Conservation (phyloP, 2,113 vertebrate genomes). For the Zingel zingel region DNA sequence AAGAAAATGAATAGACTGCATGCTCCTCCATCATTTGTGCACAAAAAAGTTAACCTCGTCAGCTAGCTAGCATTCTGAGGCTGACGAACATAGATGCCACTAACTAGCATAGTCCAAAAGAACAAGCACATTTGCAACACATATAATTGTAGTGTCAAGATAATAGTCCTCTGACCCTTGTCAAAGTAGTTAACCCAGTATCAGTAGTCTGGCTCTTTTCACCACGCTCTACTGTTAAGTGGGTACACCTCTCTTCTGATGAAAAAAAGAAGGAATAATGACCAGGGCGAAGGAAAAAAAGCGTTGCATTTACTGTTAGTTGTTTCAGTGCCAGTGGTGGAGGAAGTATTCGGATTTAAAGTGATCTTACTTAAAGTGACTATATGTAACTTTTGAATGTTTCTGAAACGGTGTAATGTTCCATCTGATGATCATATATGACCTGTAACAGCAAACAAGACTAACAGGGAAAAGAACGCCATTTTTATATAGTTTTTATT, state of each 20-base stretch:
- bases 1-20: conserved; percentile 22
- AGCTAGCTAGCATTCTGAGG: conserved; percentile 2
- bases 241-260: neutral
- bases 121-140: neutral
- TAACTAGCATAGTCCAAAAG: neutral
- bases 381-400: too few species aligned
- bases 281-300: neutral
- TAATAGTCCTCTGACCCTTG: neutral
- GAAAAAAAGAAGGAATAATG: neutral
- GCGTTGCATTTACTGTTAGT: neutral
- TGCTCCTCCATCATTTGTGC: conserved; percentile 3
- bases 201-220: neutral
- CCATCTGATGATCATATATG: too few species aligned
- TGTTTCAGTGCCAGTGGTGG: too few species aligned
- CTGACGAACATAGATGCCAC: neutral
- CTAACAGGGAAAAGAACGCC: too few species aligned
- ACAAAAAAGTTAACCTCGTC: conserved; percentile 14
- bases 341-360: too few species aligned
- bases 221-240: neutral
- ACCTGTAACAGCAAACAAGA: too few species aligned
- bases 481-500: too few species aligned
- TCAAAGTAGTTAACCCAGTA: neutral
- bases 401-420: too few species aligned
- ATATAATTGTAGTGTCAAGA: neutral
- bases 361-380: too few species aligned